Conservation (phyloP, 1,140 invertebrate genomes). For the Uloborus diversus region DNA sequence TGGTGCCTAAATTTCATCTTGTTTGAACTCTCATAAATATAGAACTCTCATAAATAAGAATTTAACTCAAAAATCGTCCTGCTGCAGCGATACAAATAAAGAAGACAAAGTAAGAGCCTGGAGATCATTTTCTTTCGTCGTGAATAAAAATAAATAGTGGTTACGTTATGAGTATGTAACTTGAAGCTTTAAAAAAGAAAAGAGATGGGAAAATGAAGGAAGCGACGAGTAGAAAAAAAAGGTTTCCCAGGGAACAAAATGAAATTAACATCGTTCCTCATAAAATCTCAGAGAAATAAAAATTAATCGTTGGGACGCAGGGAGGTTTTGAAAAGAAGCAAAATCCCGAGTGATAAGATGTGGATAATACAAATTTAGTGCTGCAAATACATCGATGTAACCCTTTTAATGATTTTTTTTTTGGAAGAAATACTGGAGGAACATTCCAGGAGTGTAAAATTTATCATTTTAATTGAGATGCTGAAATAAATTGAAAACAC, state of each 20-base stretch:
- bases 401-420: neutral
- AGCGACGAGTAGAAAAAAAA: too few species aligned
- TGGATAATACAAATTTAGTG: conserved; percentile 7
- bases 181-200: too few species aligned
- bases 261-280: conserved; percentile 24
- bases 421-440: neutral
- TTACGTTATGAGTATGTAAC: too few species aligned
- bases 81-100: too few species aligned
- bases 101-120: too few species aligned
- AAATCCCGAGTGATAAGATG: conserved; percentile 26
- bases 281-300: conserved; percentile 28
- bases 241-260: conserved; percentile 9
- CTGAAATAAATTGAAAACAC: conserved; percentile 17
- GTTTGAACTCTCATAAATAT: too few species aligned
- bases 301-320: conserved; percentile 21
- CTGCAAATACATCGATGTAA: neutral
- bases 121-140: too few species aligned
- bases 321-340: conserved; percentile 23
- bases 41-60: too few species aligned
- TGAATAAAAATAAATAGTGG: too few species aligned
- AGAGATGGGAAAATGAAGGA: too few species aligned
- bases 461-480: conserved; percentile 33
- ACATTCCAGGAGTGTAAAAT: conserved; percentile 18
- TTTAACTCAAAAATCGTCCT: too few species aligned
- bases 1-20: too few species aligned